Conservation (phyloP, 2,113 vertebrate genomes). For the Ammodytes dubius region DNA sequence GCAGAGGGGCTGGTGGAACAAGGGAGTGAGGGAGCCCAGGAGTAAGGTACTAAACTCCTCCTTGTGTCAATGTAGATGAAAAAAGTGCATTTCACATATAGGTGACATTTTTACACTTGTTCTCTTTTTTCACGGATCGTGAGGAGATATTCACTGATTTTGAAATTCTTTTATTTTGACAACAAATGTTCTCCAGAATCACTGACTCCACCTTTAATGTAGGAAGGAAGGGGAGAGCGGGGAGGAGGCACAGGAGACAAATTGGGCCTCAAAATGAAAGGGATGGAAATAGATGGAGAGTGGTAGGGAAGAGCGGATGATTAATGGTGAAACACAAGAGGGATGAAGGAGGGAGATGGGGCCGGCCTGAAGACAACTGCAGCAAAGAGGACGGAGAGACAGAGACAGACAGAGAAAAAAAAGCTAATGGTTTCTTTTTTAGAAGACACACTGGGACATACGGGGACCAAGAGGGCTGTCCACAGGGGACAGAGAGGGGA, state of each 20-base stretch:
- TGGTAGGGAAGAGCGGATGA: slow-evolving; percentile 12
- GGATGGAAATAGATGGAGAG: slow-evolving; percentile 36
- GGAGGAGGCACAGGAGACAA: slow-evolving; percentile 4
- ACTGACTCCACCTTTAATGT: neutral
- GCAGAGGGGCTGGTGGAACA: slow-evolving; percentile 19
- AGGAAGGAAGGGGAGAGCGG: neutral
- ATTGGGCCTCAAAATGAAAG: slow-evolving; percentile 35
- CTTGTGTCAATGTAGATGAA: no score
- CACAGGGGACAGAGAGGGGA: neutral
- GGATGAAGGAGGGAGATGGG: slow-evolving; percentile 5
- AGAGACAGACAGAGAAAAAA: neutral
- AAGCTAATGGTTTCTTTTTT: slow-evolving; percentile 9
- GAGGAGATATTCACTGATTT: no score
- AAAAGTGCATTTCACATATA: no score
- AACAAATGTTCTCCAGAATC: no score
- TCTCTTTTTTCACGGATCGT: no score
- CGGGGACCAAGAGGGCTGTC: neutral
- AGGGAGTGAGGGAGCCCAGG: neutral
- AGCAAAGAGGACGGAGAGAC: slow-evolving; percentile 21
- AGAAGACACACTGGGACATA: neutral
- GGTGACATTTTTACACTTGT: no score
- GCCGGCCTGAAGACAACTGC: slow-evolving; percentile 20
- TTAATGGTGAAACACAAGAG: slow-evolving; percentile 21
- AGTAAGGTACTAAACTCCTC: neutral
- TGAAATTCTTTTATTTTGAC: no score